These are phyloP conservation scores for Psammodynastes pulverulentus DNA, from an alignment of 2,113 vertebrate genomes.

Conservation along the genomic window DNA sequence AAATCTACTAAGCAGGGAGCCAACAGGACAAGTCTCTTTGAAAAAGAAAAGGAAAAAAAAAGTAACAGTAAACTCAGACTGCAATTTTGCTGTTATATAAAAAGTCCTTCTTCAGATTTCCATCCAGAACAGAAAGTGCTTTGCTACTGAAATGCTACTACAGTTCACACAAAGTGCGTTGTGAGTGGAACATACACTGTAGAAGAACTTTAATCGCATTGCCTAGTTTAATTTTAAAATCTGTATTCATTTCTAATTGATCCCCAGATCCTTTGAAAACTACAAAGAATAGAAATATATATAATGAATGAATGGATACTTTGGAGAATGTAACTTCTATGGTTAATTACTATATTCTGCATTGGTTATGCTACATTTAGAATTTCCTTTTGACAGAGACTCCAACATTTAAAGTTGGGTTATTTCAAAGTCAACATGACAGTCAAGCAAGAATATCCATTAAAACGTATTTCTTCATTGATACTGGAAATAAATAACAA, in stretches of 20 bases:
- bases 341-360: slow-evolving; percentile 24
- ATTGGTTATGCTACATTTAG: slow-evolving; percentile 23
- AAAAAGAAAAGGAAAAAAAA: background rate
- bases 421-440: background rate
- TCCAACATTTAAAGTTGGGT: slow-evolving; percentile 1
- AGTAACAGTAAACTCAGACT: background rate
- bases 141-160: background rate
- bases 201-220: background rate
- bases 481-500: background rate
- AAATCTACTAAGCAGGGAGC: background rate
- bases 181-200: background rate
- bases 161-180: slow-evolving; percentile 22
- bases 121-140: background rate
- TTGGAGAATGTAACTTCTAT: slow-evolving; percentile 37
- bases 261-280: background rate
- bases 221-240: slow-evolving; percentile 1
- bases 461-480: background rate
- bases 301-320: slow-evolving; percentile 19
- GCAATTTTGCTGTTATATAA: background rate
- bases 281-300: background rate
- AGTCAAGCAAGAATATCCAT: background rate
- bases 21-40: background rate
- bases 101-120: background rate
- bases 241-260: background rate
- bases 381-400: slow-evolving; percentile 12